Evolutionary conservation across 1,140 invertebrate genomes (phyloP), one percentile per base, ranked within the genome.

Genomic region (Nixonia krombeini): DNA sequence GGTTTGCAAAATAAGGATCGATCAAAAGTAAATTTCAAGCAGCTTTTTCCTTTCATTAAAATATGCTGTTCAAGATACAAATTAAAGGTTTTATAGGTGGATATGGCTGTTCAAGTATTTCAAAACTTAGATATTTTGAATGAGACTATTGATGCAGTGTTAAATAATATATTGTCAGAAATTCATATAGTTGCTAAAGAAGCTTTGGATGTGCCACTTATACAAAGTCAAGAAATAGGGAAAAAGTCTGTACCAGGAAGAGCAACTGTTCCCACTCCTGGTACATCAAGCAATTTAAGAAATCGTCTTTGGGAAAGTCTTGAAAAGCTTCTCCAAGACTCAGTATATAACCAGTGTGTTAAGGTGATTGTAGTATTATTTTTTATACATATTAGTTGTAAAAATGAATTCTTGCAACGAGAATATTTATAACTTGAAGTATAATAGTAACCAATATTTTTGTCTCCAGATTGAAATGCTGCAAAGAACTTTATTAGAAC

Each of bases 271-370:
- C 89, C 91, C 1, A 88, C 86, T 0, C 84, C 87, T 26, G 87
- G 88, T 31, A 88, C 91, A 50, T 90, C 91, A 5, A 88, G 91
- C 71, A 88, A 90, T 68, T 91, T 94, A 69, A 82, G 92, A 28
- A 89, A 89, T 29, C 89, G 89, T 64, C 86, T 96, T 23, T 95
- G 93, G 93, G 88, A 89, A 58, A 92, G 91, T 67, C 86, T 95
- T 71, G 93, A 95, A 82, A 90, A 90, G 79, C 74, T 93, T 13
- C 90, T 93, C 75, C 91, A 93, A 63, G 89, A 91, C 51, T 87
- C 87, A 49, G 88, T 94, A 42, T 91, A 89, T 70, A 87, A 87
- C 33, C 87, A 88, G 45, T 93, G 91, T 82, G 86, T 88, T 69
- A 92, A 94, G 80, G 87, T 90, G 74, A 80, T 72, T 85, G 21